Evolutionary conservation across 2,888 invertebrate species (phyloP).

Genomic region (Cosmorhoe ocellata): DNA sequence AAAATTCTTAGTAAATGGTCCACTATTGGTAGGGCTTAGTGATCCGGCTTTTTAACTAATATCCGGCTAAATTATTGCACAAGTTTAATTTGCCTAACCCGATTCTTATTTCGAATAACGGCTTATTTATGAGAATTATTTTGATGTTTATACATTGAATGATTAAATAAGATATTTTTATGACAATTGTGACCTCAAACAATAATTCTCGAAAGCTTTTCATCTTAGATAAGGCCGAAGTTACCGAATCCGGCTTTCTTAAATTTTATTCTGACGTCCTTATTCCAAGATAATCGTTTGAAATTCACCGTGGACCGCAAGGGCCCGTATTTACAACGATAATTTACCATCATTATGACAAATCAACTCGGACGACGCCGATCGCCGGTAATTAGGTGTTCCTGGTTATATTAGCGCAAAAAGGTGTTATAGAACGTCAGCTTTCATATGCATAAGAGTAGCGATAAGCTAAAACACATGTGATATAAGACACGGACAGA

Average conservation of each 20-base stretch:
- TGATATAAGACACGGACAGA: too few relatives aligned
- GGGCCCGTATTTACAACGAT: constrained; percentile 56
- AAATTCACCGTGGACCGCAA: constrained; percentile 48
- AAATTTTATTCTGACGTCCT: background rate
- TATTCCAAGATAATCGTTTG: constrained; percentile 15
- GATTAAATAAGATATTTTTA: too few relatives aligned
- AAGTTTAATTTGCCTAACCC: too few relatives aligned
- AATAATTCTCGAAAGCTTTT: too few relatives aligned
- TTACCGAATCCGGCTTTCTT: background rate
- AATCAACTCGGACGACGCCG: constrained; percentile 68
- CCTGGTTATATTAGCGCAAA: constrained; percentile 62
- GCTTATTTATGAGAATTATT: too few relatives aligned
- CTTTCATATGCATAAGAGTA: background rate
- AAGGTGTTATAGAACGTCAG: constrained; percentile 65
- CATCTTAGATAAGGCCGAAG: too few relatives aligned
- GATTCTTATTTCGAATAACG: too few relatives aligned
- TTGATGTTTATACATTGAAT: too few relatives aligned
- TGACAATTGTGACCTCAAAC: too few relatives aligned
- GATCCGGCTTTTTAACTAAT: background rate
- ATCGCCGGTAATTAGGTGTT: constrained; percentile 74
- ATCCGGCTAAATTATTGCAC: background rate
- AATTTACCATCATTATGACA: constrained; percentile 75
- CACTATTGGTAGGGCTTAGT: constrained; percentile 21
- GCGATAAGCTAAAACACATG: background rate
- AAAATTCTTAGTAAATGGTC: constrained; percentile 54